phyloP scores from a whole-genome alignment of 2,113 vertebrate genomes.

The Ctenomys sociabilis region DNA sequence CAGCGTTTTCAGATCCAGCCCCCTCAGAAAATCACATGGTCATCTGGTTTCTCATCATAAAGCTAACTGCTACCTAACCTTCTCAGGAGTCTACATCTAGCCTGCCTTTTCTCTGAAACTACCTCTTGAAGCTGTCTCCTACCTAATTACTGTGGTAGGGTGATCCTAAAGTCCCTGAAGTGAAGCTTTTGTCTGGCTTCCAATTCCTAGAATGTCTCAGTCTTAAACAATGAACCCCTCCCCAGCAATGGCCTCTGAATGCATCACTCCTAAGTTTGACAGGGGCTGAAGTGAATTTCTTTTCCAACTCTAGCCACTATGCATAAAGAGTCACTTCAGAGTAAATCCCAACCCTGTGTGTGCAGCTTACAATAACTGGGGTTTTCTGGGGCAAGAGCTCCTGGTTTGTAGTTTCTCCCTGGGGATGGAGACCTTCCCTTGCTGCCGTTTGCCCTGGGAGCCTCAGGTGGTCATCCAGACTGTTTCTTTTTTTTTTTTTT shows the following conservation, averaged over 20 bases:
- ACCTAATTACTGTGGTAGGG: background rate
- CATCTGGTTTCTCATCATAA: background rate
- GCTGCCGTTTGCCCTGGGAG: background rate
- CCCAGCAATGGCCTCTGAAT: background rate
- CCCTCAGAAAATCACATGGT: background rate
- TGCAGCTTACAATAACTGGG: background rate
- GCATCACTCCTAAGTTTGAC: background rate
- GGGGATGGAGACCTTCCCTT: background rate
- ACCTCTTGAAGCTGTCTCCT: background rate
- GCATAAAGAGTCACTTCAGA: background rate
- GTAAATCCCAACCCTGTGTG: background rate
- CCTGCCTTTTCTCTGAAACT: background rate
- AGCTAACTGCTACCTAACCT: background rate
- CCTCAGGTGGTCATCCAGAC: background rate
- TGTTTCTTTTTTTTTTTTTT: background rate
- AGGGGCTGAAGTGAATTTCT: background rate
- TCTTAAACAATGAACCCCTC: background rate
- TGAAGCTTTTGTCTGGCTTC: background rate
- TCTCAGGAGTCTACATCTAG: background rate
- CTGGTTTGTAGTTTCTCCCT: background rate
- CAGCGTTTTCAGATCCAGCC: background rate
- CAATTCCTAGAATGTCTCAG: background rate
- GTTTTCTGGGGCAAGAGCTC: background rate
- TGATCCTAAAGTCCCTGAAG: background rate
- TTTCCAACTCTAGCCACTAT: background rate